These are phyloP conservation scores for Micoletzkya japonica DNA, from an alignment of 2,888 invertebrate species.

Conservation along the genomic window DNA sequence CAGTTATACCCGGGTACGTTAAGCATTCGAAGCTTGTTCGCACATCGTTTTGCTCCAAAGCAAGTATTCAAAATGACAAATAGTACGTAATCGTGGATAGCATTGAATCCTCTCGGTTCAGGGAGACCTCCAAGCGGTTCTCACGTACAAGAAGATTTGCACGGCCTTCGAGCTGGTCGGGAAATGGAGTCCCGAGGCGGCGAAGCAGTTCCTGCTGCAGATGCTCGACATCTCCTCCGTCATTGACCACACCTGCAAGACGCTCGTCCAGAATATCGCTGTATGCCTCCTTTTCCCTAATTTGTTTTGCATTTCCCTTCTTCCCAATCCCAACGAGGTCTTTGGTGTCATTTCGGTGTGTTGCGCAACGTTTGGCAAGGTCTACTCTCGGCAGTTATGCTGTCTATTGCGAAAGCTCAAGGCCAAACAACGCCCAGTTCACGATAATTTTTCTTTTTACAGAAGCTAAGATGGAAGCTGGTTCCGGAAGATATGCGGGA, in stretches of 20 bases:
- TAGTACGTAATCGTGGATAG: background rate
- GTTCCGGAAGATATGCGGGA: slow-evolving; percentile 20
- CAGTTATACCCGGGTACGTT: slow-evolving; percentile 1
- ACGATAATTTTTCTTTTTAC: background rate
- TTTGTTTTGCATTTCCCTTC: too few relatives aligned
- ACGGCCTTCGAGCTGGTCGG: slow-evolving; percentile 25
- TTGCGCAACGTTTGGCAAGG: background rate
- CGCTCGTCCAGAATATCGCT: slow-evolving; percentile 23
- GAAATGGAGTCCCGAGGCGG: slow-evolving; percentile 19
- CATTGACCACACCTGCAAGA: slow-evolving; percentile 25
- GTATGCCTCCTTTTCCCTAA: slow-evolving; percentile 2
- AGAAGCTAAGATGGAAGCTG: slow-evolving; percentile 25
- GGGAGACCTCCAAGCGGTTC: slow-evolving; percentile 24
- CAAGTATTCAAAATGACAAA: background rate
- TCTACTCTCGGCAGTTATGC: background rate
- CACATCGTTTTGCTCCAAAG: too few relatives aligned
- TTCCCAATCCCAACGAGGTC: background rate
- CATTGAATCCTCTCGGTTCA: background rate
- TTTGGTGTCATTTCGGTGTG: background rate
- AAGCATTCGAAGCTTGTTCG: background rate
- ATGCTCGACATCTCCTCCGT: slow-evolving; percentile 19
- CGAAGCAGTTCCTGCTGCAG: slow-evolving; percentile 18
- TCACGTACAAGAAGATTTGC: slow-evolving; percentile 28
- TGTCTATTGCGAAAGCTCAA: too few relatives aligned
- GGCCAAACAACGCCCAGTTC: background rate